phyloP scores from a whole-genome alignment of 2,888 invertebrate genomes.

The Eucera pruinosa region DNA sequence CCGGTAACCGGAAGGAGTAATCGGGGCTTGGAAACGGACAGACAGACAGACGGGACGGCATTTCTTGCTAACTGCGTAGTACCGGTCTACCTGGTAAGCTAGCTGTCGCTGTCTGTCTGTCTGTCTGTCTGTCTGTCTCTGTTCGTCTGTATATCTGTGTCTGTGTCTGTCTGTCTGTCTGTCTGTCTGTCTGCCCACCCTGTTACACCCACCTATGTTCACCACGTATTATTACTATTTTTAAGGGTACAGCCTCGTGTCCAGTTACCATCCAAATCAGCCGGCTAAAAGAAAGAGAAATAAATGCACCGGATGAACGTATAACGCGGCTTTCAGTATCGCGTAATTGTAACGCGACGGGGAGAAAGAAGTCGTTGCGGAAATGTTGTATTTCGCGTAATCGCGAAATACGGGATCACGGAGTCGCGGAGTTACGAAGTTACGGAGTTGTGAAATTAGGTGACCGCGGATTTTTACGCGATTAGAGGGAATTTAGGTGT shows the following conservation, averaged over 20 bases:
- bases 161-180: constrained; percentile 64
- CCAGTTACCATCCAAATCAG: no score
- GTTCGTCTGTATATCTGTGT: constrained; percentile 67
- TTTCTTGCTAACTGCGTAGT: constrained; percentile 73
- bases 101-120: constrained; percentile 78
- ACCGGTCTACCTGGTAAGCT: constrained; percentile 80
- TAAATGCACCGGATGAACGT: no score
- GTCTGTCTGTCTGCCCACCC: constrained; percentile 68
- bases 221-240: constrained; percentile 59
- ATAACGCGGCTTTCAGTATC: no score
- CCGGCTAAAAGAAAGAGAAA: no score
- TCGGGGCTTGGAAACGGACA: constrained; percentile 73
- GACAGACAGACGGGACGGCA: constrained; percentile 76
- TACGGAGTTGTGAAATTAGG: no score
- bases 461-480: no score
- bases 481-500: no score
- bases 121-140: constrained; percentile 69
- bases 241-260: constrained; percentile 59
- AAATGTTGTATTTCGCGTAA: no score
- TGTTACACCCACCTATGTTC: constrained; percentile 66
- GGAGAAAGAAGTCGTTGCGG: no score
- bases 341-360: no score
- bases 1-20: constrained; percentile 8
- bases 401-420: no score
- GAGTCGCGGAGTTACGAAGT: no score